Evolutionary conservation across 2,113 vertebrate species (phyloP).

Genomic region (Syrrhaptes paradoxus): DNA sequence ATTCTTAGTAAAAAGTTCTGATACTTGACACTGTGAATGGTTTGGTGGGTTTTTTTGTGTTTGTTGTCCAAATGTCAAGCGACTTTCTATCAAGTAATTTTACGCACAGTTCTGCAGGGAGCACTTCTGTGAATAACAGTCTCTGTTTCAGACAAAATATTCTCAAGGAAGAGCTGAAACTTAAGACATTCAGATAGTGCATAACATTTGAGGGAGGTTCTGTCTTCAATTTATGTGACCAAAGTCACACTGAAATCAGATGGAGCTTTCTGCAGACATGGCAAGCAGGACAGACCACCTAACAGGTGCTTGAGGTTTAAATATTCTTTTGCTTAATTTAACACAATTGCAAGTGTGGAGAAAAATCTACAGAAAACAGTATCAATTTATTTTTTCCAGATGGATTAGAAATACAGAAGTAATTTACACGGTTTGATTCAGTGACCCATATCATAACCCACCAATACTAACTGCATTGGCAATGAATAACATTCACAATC

Average conservation of each 20-base stretch:
- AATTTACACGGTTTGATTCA: slow-evolving; percentile 23
- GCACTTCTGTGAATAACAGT: neutral
- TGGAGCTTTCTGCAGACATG: neutral
- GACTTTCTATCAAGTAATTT: neutral
- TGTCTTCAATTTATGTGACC: neutral
- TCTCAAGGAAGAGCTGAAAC: neutral
- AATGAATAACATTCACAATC: slow-evolving; percentile 4
- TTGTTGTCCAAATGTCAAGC: neutral
- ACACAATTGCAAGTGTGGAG: neutral
- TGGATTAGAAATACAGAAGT: neutral
- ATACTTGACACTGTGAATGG: neutral
- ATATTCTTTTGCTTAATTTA: neutral
- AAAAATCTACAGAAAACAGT: neutral
- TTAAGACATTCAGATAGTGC: neutral
- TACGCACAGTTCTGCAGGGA: neutral
- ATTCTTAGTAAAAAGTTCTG: neutral
- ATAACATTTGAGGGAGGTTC: neutral
- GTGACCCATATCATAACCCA: slow-evolving; percentile 7
- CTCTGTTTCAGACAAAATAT: neutral
- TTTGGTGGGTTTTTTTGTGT: neutral
- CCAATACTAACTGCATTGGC: neutral
- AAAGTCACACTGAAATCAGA: neutral
- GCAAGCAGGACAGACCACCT: neutral
- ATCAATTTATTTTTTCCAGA: neutral
- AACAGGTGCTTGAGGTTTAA: neutral